Evolutionary conservation across 2,113 vertebrate genomes (phyloP), one percentile per base, ranked within the genome.

Genomic region (Polyodon spathula): DNA sequence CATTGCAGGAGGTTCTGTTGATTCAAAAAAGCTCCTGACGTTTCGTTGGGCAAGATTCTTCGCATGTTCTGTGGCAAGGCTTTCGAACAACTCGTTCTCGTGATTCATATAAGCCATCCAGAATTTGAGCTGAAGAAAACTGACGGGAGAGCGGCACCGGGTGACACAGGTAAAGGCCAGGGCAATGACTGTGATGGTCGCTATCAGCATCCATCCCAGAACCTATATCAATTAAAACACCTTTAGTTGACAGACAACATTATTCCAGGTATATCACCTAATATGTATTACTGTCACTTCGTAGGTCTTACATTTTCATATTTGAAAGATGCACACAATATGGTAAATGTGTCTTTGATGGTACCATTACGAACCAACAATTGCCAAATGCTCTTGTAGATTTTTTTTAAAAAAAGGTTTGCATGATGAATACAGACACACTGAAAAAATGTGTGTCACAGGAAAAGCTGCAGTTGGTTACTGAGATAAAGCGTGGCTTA

Each of bases 121-220:
- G 73, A 93, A 92, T 57, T 69, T 79, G 40, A 85, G 69, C 62
- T 91, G 90, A 56, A 81, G 60, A 61, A 83, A 86, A 67, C 84
- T 89, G 68, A 90, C 66, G 0, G 83, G 84, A 43, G 87, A 91
- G 2, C 0, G 2, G 16, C 88, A 93, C 7, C 0, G 72, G 4
- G 0, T 65, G 63, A 83, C 0, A n/a, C 80, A 86, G 1, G 1
- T 80, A 0, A 60, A 4, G 63, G 73, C 9, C 64, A 92, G 67
- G 54, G 67, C 57, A 3, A 40, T 0, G 7, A 74, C 3, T 37
- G 75, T 52, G 61, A 88, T 41, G n/a, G 0, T 0, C 1, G 74
- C 58, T 44, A 93, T 87, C 69, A 96, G 65, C 54, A 80, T 0
- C 88, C 86, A 89, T 4, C 90, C 93, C 4, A 81, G 3, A 9